Conservation (phyloP, 2,113 vertebrate species). For the Notechis scutatus region DNA sequence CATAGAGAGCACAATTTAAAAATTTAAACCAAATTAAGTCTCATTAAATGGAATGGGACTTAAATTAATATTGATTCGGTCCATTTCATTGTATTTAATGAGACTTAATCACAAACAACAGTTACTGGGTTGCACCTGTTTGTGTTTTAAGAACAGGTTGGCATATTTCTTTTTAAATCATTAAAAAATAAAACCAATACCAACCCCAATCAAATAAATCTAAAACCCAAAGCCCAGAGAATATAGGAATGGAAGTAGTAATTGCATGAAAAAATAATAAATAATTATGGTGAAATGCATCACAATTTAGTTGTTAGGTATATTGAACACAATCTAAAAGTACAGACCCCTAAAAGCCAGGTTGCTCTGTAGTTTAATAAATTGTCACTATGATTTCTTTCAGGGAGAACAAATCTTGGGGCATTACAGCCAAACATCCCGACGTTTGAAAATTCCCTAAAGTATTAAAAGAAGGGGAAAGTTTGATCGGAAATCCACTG, state of each 20-base stretch:
- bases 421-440: conserved; percentile 99
- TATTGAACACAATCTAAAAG: conserved; percentile 79
- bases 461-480: conserved; percentile 99
- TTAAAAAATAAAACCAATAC: background rate
- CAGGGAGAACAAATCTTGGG: conserved; percentile 99
- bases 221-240: conserved; percentile 66
- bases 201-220: conserved; percentile 15
- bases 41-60: background rate
- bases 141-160: conserved; percentile 10
- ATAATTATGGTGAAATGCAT: conserved; percentile 78
- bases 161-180: conserved; percentile 31
- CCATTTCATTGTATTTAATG: background rate
- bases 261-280: conserved; percentile 92
- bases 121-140: conserved; percentile 15
- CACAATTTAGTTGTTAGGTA: conserved; percentile 78
- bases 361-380: conserved; percentile 99
- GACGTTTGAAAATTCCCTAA: conserved; percentile 99
- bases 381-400: conserved; percentile 99
- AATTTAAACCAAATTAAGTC: background rate
- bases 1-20: background rate
- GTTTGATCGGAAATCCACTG: conserved; percentile 99
- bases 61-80: background rate
- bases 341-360: conserved; percentile 96
- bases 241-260: conserved; percentile 74
- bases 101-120: background rate